Conservation (phyloP, 2,797 vertebrate species). For the Propithecus deckenii region DNA sequence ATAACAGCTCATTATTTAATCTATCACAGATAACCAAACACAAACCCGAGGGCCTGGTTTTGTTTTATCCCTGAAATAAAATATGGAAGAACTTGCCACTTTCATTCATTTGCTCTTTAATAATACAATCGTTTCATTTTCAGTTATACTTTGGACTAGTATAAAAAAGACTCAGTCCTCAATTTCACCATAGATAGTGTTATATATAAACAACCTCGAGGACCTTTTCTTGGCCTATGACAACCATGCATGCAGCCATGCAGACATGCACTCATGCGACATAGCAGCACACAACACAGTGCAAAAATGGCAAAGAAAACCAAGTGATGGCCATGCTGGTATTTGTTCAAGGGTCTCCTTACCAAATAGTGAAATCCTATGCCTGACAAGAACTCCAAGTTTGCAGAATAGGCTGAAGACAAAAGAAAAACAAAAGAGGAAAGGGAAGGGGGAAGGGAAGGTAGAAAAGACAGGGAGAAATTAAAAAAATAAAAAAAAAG, state of each 20-base stretch:
- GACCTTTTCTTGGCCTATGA: constrained; percentile 69
- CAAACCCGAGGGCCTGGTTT: background rate
- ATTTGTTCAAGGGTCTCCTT: constrained; percentile 87
- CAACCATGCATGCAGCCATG: constrained; percentile 82
- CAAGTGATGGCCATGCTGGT: constrained; percentile 84
- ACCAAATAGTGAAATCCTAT: constrained; percentile 93
- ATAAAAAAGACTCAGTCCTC: background rate
- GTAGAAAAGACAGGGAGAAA: constrained; percentile 64
- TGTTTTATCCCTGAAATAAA: background rate
- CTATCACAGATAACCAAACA: constrained; percentile 10
- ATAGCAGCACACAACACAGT: constrained; percentile 77
- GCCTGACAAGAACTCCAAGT: constrained; percentile 94
- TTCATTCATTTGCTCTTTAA: background rate
- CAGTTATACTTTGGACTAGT: background rate
- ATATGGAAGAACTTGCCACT: background rate
- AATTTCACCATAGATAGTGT: background rate
- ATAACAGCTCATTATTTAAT: constrained; percentile 13
- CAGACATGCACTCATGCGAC: constrained; percentile 84
- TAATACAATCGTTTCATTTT: background rate
- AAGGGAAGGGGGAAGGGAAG: constrained; percentile 64
- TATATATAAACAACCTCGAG: constrained; percentile 56
- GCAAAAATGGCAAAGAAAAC: constrained; percentile 85
- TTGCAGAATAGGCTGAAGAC: constrained; percentile 91
- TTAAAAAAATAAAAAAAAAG: constrained; percentile 62
- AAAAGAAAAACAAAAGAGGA: constrained; percentile 86